These are phyloP conservation scores for Tragelaphus imberbis DNA, from an alignment of 2,113 vertebrate species.

Conservation along the genomic window DNA sequence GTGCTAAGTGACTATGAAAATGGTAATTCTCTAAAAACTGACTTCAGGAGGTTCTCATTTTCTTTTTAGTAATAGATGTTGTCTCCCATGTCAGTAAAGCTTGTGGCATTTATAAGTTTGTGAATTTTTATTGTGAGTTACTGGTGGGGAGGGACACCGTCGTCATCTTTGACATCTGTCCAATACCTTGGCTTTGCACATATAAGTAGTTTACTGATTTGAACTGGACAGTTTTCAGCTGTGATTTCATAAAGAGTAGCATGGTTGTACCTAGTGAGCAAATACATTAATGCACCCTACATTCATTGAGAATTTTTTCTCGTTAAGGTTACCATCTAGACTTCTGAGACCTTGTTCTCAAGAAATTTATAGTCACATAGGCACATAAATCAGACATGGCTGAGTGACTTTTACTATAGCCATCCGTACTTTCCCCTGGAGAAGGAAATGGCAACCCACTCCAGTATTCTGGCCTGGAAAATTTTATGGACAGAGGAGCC, in stretches of 20 bases:
- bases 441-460: neutral
- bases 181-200: neutral
- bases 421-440: neutral
- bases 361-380: neutral
- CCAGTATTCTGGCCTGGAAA: neutral
- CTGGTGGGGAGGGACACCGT: neutral
- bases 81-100: neutral
- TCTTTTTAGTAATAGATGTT: neutral
- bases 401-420: neutral
- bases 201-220: neutral
- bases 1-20: neutral
- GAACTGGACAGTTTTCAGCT: neutral
- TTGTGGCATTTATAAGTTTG: neutral
- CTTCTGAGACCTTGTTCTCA: conserved; percentile 5
- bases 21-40: neutral
- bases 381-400: neutral
- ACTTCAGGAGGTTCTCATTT: neutral
- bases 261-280: neutral
- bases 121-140: neutral
- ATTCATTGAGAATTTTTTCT: neutral
- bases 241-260: neutral
- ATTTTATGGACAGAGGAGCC: neutral
- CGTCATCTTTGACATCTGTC: neutral
- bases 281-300: neutral
- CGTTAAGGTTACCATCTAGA: neutral